A percentile compares a stretch with the other conserved stretches of the same genome.
phyloP scores from a whole-genome alignment of 2,888 invertebrate species.

The Zaprionus lineosus region DNA sequence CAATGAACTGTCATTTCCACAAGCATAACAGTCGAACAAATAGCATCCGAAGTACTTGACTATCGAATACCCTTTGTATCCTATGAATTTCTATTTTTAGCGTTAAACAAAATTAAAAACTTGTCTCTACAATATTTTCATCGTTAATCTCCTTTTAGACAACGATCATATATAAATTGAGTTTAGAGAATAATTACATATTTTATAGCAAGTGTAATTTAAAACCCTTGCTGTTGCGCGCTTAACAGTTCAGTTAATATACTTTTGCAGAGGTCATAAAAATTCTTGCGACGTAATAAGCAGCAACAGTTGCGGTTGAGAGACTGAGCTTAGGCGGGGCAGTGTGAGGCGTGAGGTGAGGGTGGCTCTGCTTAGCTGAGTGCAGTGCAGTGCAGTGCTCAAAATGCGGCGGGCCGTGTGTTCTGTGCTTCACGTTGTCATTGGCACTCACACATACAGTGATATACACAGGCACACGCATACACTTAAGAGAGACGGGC shows the following conservation, averaged over 20 bases:
- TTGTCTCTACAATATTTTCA: too few relatives aligned
- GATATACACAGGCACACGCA: conserved; percentile 9
- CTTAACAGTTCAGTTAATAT: too few relatives aligned
- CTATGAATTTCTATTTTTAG: background rate
- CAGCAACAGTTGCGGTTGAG: conserved; percentile 64
- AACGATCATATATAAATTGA: too few relatives aligned
- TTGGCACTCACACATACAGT: conserved; percentile 37
- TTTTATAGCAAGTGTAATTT: too few relatives aligned
- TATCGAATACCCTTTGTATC: background rate
- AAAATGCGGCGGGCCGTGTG: conserved; percentile 56
- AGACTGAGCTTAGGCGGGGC: conserved; percentile 11
- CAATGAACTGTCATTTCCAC: conserved; percentile 22
- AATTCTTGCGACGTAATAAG: conserved; percentile 34
- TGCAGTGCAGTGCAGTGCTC: conserved; percentile 47
- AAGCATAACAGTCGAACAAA: conserved; percentile 2
- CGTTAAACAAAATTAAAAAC: too few relatives aligned
- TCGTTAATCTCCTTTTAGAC: too few relatives aligned
- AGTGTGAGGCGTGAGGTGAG: conserved; percentile 1
- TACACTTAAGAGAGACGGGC: conserved; percentile 27
- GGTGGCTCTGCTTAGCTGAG: conserved; percentile 35
- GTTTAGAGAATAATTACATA: too few relatives aligned
- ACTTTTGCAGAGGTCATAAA: background rate
- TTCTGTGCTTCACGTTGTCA: conserved; percentile 50
- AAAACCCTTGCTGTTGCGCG: too few relatives aligned
- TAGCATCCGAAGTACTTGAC: background rate